Conservation (phyloP, 2,797 vertebrate genomes). For the Anguilla marmorata region DNA sequence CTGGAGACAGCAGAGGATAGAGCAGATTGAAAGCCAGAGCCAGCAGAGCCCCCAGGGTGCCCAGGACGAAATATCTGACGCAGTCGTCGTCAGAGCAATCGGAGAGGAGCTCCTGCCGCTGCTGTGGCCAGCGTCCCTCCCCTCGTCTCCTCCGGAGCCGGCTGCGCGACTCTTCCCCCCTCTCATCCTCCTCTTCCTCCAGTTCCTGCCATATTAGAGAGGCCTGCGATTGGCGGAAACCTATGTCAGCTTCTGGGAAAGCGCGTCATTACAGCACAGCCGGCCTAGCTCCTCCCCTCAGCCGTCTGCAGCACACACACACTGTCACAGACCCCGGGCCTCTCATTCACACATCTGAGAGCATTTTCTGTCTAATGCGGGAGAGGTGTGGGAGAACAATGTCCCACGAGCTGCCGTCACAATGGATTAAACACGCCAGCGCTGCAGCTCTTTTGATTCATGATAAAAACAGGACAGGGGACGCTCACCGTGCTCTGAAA, state of each 20-base stretch:
- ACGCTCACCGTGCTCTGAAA: not conserved
- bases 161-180: slow-evolving; percentile 59
- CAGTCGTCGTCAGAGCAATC: slow-evolving; percentile 82
- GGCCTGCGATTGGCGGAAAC: slow-evolving; percentile 99
- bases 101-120: slow-evolving; percentile 65
- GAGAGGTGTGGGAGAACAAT: not conserved
- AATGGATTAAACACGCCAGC: not conserved
- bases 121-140: slow-evolving; percentile 64
- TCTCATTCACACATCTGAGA: not conserved
- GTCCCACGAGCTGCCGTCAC: not conserved
- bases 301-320: slow-evolving; percentile 7
- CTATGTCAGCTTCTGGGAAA: slow-evolving; percentile 86
- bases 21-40: slow-evolving; percentile 87
- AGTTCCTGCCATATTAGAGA: slow-evolving; percentile 99
- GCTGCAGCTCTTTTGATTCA: not conserved
- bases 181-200: slow-evolving; percentile 89
- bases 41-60: slow-evolving; percentile 83
- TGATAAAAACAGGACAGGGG: not conserved
- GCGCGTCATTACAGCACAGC: slow-evolving; percentile 47
- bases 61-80: slow-evolving; percentile 87
- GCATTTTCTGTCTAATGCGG: not conserved
- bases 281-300: slow-evolving; percentile 31
- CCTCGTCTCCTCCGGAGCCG: slow-evolving; percentile 57
- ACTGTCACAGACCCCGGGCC: not conserved
- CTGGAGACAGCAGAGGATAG: slow-evolving; percentile 84